Conservation (phyloP, 2,888 invertebrate genomes). For the Biston betularia region DNA sequence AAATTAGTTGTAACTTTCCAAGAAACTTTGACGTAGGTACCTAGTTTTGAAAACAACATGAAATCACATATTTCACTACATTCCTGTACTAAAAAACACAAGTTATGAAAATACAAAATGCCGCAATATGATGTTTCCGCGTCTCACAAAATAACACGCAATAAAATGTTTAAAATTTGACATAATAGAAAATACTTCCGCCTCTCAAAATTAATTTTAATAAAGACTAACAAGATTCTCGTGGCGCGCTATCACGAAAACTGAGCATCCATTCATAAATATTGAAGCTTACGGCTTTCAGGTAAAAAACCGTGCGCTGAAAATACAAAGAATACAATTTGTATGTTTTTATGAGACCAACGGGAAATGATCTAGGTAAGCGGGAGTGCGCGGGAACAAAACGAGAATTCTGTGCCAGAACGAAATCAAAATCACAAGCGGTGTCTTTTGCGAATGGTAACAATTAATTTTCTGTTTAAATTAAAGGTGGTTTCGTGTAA, state of each 20-base stretch:
- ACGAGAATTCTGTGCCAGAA: constrained; percentile 32
- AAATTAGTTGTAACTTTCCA: too few relatives aligned
- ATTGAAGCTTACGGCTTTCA: constrained; percentile 20
- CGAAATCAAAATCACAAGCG: constrained; percentile 1
- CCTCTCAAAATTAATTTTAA: constrained; percentile 9
- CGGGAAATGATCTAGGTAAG: constrained; percentile 50
- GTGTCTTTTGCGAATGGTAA: constrained; percentile 11
- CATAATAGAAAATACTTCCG: background rate
- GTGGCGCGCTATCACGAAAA: constrained; percentile 13
- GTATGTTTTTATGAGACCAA: constrained; percentile 47
- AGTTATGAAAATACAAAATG: too few relatives aligned
- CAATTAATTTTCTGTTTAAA: constrained; percentile 25
- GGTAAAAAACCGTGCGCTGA: constrained; percentile 29
- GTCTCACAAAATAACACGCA: background rate
- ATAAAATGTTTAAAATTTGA: background rate
- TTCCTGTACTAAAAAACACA: too few relatives aligned
- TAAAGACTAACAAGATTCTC: constrained; percentile 14
- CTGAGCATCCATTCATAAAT: constrained; percentile 28
- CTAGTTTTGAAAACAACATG: too few relatives aligned
- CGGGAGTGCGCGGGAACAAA: constrained; percentile 40
- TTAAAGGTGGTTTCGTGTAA: constrained; percentile 8
- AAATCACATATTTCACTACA: too few relatives aligned
- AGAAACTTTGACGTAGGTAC: too few relatives aligned
- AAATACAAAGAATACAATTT: constrained; percentile 41
- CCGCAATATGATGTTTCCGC: too few relatives aligned